phyloP scores from a whole-genome alignment of 30 jellyfish, hydroid and myxozoan species.

The Rhopilema esculentum region DNA sequence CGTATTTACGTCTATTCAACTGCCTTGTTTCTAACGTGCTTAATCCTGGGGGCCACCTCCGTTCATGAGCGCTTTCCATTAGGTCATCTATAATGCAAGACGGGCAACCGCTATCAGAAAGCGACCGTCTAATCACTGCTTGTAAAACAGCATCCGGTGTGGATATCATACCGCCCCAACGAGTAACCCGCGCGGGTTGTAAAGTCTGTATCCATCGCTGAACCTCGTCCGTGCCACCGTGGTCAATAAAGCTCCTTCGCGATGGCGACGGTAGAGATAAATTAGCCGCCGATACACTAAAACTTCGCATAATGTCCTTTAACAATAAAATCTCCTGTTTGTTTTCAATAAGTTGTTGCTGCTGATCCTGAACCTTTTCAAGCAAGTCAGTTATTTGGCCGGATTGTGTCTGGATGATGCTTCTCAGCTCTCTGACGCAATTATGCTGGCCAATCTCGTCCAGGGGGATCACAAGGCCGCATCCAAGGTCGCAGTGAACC shows the following conservation, averaged over 20 bases:
- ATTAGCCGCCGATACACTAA: slow-evolving; percentile 88
- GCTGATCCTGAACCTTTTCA: slow-evolving; percentile 88
- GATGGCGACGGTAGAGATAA: slow-evolving; percentile 79
- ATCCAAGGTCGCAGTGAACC: slow-evolving; percentile 96
- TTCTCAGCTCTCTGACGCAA: slow-evolving; percentile 89
- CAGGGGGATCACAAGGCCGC: slow-evolving; percentile 91
- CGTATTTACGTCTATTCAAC: slow-evolving; percentile 95
- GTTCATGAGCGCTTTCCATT: slow-evolving; percentile 97
- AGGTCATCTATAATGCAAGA: slow-evolving; percentile 88
- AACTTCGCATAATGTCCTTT: slow-evolving; percentile 92
- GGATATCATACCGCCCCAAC: slow-evolving; percentile 99
- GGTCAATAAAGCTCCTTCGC: slow-evolving; percentile 82
- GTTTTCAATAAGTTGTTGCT: slow-evolving; percentile 85
- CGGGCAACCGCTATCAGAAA: slow-evolving; percentile 98
- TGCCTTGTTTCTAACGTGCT: slow-evolving; percentile 97
- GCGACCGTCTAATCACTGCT: slow-evolving; percentile 94
- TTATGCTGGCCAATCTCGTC: slow-evolving; percentile 93
- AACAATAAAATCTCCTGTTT: slow-evolving; percentile 79
- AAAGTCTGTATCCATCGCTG: slow-evolving; percentile 93
- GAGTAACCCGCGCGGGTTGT: slow-evolving; percentile 96
- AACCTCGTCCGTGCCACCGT: slow-evolving; percentile 92
- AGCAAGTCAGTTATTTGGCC: slow-evolving; percentile 86
- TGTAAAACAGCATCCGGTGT: slow-evolving; percentile 99
- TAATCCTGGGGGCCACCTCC: slow-evolving; percentile 99
- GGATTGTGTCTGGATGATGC: slow-evolving; percentile 86